Base-by-base conservation (phyloP, 2,888 invertebrate genomes). In the Chrysolina oricalcia region DNA sequence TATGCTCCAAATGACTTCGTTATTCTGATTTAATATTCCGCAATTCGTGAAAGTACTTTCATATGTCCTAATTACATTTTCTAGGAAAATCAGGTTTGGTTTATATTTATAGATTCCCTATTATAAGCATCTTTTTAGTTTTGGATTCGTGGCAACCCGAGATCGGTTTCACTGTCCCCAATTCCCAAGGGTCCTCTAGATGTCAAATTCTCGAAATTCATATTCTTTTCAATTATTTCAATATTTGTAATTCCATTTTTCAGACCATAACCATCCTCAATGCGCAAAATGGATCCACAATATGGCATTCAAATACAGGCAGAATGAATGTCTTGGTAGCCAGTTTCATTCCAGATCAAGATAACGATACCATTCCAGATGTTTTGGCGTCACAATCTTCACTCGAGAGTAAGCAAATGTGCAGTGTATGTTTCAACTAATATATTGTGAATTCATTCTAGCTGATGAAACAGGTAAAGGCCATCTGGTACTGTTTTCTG, bases 301-400 rank as follows among this genome's bases (percentile, higher is more conserved):
- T 96, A 70, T 96, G 96, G 96, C 65, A 90, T 89, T 10, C 89
- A 89, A 73, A 90, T 90, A 13, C 79, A 70, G 81, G 81, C 73
- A 80, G 90, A 11, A 89, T 91, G 84, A 91, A 93, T 85, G 89
- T 94, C 1, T 95, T 94, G 83, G 93, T 94, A 35, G 93, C 93
- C 0, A 94, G 93, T 84, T 92, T 92, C 81, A 90, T 95, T 27
- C 88, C 91, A 4, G 96, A 96, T 87, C 88, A 94, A 72, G 92
- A 94, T 85, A 91, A 90, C 10, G 96, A 96, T 87, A 91, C 91
- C 6, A 87, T 93, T 67, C 90, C 91, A 0, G 96, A 96, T 86
- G 89, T 96, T 35, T 87, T 95, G 53, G 92, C 93, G 0, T 92
- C 94, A 0, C 94, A 95, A 85, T 91, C 93, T 0, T 89, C 90